Percentiles rank a stretch among this genome's conserved stretches.
Conservation (phyloP, 2,113 vertebrate genomes). For the Tretioscincus oriximinensis region DNA sequence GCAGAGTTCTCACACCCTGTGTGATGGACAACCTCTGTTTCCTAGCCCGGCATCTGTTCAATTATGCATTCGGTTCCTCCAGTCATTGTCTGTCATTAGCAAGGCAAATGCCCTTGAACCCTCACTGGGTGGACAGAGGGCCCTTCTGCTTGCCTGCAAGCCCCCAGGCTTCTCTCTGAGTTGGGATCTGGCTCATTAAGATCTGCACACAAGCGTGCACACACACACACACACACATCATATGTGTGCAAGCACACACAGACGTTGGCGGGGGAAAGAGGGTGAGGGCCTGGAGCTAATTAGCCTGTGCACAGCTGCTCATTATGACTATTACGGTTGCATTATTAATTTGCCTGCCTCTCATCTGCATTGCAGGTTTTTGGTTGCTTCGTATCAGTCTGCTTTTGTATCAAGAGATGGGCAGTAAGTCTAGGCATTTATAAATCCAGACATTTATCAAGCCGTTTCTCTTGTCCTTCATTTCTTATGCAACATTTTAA, state of each 20-base stretch:
- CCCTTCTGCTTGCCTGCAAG: conserved; percentile 11
- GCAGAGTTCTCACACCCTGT: fast-evolving
- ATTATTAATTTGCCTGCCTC: conserved; percentile 65
- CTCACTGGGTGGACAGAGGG: conserved; percentile 12
- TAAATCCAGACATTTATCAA: conserved; percentile 12
- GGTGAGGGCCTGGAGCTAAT: conserved; percentile 45
- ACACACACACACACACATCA: fast-evolving
- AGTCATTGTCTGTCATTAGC: fast-evolving
- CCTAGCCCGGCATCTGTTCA: not conserved
- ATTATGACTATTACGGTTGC: conserved; percentile 42
- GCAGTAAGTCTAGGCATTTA: conserved; percentile 25
- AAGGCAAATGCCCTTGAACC: fast-evolving
- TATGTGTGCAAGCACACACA: not conserved
- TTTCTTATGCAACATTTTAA: not conserved
- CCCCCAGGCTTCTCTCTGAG: fast-evolving
- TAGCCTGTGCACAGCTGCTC: conserved; percentile 55
- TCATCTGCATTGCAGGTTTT: conserved; percentile 44
- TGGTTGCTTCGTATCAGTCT: conserved; percentile 33
- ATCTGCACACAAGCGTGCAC: fast-evolving
- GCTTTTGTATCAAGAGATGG: conserved; percentile 30
- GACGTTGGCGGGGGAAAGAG: not conserved
- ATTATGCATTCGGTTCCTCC: not conserved
- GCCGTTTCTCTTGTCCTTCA: fast-evolving
- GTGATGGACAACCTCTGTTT: not conserved
- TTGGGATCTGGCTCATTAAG: fast-evolving